Percentiles rank a stretch among this genome's conserved stretches.
These are phyloP conservation scores for Rhabdomys pumilio DNA, from an alignment of 2,797 vertebrate genomes.

Conservation along the genomic window DNA sequence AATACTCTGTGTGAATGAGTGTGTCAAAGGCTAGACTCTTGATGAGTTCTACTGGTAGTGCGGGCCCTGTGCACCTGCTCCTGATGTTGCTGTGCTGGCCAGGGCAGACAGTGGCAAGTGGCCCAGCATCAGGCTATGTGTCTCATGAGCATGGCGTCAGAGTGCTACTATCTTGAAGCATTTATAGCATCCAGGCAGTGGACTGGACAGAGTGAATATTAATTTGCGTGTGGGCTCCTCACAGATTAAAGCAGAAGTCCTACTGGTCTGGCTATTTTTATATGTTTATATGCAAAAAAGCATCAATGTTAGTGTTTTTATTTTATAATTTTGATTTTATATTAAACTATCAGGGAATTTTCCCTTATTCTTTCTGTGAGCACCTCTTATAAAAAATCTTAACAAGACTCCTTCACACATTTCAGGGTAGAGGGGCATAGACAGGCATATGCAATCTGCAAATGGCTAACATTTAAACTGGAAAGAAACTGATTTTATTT, in stretches of 20 bases:
- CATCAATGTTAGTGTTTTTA: conserved; percentile 55
- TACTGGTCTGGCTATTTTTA: conserved; percentile 30
- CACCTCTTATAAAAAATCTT: conserved; percentile 36
- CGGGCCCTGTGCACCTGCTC: background rate
- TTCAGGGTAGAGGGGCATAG: conserved; percentile 60
- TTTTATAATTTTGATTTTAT: conserved; percentile 70
- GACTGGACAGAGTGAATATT: background rate
- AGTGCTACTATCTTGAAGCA: background rate
- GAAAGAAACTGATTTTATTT: conserved; percentile 80
- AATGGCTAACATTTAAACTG: conserved; percentile 67
- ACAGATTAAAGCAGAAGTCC: background rate
- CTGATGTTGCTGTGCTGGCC: background rate
- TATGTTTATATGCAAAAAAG: conserved; percentile 20
- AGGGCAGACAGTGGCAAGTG: background rate
- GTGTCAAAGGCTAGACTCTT: conserved; percentile 7
- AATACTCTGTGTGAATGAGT: background rate
- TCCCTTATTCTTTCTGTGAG: conserved; percentile 51
- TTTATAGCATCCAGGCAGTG: background rate
- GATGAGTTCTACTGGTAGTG: background rate
- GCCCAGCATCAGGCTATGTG: background rate
- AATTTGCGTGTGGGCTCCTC: background rate
- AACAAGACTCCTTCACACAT: conserved; percentile 36
- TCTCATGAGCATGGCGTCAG: background rate
- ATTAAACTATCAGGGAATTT: conserved; percentile 43
- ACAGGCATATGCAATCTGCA: conserved; percentile 24